Conservation (phyloP, 2,797 vertebrate genomes). For the Setipinna tenuifilis region DNA sequence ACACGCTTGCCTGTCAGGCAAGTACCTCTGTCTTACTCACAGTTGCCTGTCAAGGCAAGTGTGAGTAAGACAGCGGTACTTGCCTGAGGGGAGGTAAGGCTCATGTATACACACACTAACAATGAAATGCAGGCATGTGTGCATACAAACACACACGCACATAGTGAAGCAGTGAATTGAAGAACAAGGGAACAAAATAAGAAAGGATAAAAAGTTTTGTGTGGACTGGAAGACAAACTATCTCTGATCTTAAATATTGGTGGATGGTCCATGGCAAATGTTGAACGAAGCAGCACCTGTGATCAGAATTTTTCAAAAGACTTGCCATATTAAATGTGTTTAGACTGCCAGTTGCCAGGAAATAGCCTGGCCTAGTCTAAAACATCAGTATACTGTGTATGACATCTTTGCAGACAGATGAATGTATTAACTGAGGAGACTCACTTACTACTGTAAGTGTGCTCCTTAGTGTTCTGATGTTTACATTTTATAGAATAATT, state of each 20-base stretch:
- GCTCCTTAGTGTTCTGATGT: not conserved
- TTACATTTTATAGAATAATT: conserved; percentile 64
- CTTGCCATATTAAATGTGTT: not conserved
- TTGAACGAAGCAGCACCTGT: not conserved
- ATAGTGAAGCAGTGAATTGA: not conserved
- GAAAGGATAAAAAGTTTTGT: not conserved
- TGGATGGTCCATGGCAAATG: not conserved
- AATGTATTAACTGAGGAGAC: conserved; percentile 66
- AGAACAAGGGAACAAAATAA: conserved; percentile 6
- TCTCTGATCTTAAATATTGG: not conserved
- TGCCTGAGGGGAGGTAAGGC: not conserved
- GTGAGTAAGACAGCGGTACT: not conserved
- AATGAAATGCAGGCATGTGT: too few relatives aligned
- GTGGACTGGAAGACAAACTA: not conserved
- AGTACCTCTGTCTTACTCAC: too few relatives aligned
- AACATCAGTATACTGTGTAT: not conserved
- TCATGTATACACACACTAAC: not conserved
- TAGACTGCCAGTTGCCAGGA: not conserved
- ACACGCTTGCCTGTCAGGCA: not conserved
- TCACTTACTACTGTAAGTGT: not conserved
- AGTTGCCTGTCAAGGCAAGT: not conserved
- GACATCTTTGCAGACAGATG: conserved; percentile 50
- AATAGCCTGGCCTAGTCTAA: not conserved
- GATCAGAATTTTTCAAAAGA: not conserved
- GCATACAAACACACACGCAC: not conserved